Conservation (phyloP, 30 jellyfish, hydroid and myxozoan species). For the Nemopilema nomurai region DNA sequence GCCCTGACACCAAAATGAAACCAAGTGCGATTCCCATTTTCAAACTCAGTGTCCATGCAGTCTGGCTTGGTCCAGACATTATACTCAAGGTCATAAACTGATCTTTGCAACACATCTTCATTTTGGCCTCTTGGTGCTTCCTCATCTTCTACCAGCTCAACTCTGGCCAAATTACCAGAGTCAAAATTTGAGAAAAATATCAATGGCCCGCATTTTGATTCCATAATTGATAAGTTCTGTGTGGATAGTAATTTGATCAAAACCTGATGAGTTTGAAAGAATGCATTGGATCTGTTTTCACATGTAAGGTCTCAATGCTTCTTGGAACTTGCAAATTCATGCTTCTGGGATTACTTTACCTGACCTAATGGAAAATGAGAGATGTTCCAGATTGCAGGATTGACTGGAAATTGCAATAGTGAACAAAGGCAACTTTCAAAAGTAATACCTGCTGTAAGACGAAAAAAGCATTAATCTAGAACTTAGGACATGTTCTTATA, state of each 20-base stretch:
- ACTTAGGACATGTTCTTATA: too few species aligned
- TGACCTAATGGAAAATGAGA: not conserved
- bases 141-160: conserved; percentile 47
- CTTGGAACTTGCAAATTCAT: too few species aligned
- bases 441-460: too few species aligned
- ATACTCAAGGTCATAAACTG: conserved; percentile 57
- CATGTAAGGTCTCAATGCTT: too few species aligned
- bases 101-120: not conserved
- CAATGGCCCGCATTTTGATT: conserved; percentile 54
- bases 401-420: too few species aligned
- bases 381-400: not conserved
- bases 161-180: conserved; percentile 81
- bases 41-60: conserved; percentile 83
- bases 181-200: conserved; percentile 75
- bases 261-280: too few species aligned
- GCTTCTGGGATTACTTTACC: not conserved
- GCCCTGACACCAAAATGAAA: conserved; percentile 86
- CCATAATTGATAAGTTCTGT: conserved; percentile 16
- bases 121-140: not conserved
- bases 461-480: too few species aligned
- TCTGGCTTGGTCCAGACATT: conserved; percentile 96
- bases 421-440: too few species aligned
- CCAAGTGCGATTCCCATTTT: conserved; percentile 92
- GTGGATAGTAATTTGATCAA: not conserved
- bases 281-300: too few species aligned